Percentiles rank a stretch among this genome's conserved stretches.
Evolutionary conservation across 2,888 invertebrate species (phyloP).

Genomic region (Watsonalla binaria): DNA sequence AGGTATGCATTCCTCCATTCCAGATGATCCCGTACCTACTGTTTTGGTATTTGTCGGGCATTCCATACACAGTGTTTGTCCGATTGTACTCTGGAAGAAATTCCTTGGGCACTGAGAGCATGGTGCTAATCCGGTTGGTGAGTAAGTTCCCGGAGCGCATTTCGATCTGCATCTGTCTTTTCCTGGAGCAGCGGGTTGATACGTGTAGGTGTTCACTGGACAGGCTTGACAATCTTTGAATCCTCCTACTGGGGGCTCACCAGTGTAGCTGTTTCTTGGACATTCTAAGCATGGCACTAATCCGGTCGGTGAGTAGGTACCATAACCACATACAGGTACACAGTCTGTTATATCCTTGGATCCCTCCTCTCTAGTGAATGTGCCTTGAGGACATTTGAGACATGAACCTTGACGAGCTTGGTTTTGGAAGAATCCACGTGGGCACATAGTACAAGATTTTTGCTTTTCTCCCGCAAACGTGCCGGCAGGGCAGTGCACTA

Average conservation of each 20-base stretch:
- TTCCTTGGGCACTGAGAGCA: slow-evolving; percentile 95
- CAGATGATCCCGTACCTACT: slow-evolving; percentile 86
- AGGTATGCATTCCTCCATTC: slow-evolving; percentile 91
- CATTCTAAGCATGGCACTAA: slow-evolving; percentile 96
- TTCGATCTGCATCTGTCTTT: slow-evolving; percentile 91
- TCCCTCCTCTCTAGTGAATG: slow-evolving; percentile 94
- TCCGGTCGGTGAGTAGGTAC: slow-evolving; percentile 96
- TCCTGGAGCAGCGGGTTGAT: slow-evolving; percentile 92
- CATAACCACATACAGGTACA: slow-evolving; percentile 96
- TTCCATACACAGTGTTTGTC: slow-evolving; percentile 91
- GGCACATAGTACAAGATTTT: slow-evolving; percentile 93
- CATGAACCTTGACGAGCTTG: slow-evolving; percentile 94
- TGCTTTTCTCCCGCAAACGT: slow-evolving; percentile 95
- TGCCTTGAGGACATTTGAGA: slow-evolving; percentile 93
- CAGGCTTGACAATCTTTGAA: slow-evolving; percentile 97
- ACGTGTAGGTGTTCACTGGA: slow-evolving; percentile 92
- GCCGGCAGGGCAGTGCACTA: slow-evolving; percentile 98
- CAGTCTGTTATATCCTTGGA: slow-evolving; percentile 92
- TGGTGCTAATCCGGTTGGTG: slow-evolving; percentile 94
- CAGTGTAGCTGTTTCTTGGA: slow-evolving; percentile 93
- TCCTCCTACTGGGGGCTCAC: slow-evolving; percentile 92
- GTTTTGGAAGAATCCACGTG: slow-evolving; percentile 95
- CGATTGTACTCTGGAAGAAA: slow-evolving; percentile 92
- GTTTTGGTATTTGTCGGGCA: slow-evolving; percentile 96
- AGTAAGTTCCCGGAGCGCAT: slow-evolving; percentile 93